These are phyloP conservation scores for Poeciliopsis turneri DNA, from an alignment of 2,797 vertebrate species.

Conservation along the genomic window DNA sequence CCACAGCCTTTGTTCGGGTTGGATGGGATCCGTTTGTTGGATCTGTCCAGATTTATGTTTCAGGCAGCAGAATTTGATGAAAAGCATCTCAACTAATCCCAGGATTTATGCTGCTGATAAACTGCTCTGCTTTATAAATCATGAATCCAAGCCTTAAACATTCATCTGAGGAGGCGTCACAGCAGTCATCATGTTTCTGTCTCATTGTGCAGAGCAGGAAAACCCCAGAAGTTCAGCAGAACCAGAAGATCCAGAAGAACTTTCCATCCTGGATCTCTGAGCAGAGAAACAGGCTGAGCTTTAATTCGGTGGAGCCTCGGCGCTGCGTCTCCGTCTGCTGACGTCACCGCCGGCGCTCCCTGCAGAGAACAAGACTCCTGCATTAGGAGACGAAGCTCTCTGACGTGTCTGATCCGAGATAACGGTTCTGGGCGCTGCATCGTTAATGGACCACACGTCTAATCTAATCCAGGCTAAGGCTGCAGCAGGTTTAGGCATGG, in stretches of 20 bases:
- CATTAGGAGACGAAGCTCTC: conserved; percentile 46
- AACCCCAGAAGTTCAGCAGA: conserved; percentile 4
- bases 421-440: conserved; percentile 16
- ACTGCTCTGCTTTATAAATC: background rate
- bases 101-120: background rate
- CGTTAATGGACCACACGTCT: conserved; percentile 23
- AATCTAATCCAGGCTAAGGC: background rate
- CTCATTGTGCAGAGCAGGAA: conserved; percentile 2
- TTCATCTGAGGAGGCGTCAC: conserved; percentile 23
- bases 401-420: conserved; percentile 40
- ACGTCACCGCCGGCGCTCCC: conserved; percentile 9
- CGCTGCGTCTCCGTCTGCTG: conserved; percentile 21
- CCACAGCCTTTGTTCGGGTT: background rate
- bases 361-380: conserved; percentile 32
- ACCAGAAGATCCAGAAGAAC: conserved; percentile 11
- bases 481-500: background rate
- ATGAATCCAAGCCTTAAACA: background rate
- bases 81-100: background rate
- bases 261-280: background rate
- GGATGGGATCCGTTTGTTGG: background rate
- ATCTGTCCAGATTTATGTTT: background rate
- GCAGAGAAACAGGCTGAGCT: background rate
- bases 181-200: background rate
- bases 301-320: conserved; percentile 2
- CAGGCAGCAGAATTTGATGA: background rate